A percentile compares a stretch with the other conserved stretches of the same genome.
Conservation (phyloP, 2,113 vertebrate species). For the Climacteris rufus region DNA sequence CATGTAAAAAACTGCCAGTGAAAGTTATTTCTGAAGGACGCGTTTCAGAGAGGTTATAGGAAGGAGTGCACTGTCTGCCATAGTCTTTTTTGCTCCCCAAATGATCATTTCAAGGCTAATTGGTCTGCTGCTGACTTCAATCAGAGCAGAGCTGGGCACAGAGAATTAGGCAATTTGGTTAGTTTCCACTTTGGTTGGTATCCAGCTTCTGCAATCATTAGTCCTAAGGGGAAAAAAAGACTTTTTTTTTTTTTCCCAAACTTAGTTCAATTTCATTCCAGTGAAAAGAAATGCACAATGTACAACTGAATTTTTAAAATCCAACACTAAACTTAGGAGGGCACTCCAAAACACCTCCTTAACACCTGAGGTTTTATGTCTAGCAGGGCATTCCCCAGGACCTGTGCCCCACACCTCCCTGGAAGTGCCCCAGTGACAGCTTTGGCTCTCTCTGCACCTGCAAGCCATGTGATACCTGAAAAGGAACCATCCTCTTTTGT, state of each 20-base stretch:
- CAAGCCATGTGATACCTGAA: background rate
- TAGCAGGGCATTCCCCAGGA: background rate
- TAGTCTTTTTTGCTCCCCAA: background rate
- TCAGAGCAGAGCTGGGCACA: background rate
- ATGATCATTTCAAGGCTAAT: slow-evolving; percentile 6
- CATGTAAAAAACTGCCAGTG: background rate
- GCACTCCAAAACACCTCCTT: background rate
- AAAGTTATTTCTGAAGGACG: background rate
- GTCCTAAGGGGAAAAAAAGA: background rate
- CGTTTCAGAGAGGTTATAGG: background rate
- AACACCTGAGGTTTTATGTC: background rate
- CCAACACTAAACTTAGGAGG: background rate
- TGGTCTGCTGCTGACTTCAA: background rate
- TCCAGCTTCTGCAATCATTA: background rate
- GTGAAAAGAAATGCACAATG: background rate
- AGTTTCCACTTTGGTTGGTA: background rate
- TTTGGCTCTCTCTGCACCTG: background rate
- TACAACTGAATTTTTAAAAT: background rate
- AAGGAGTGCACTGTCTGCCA: background rate
- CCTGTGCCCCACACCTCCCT: background rate
- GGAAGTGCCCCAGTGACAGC: background rate
- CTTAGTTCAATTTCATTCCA: background rate
- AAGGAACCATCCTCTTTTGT: background rate
- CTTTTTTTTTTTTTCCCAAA: background rate
- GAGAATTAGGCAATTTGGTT: background rate